Evolutionary conservation across 1,140 invertebrate species (phyloP), one percentile per base, ranked within the genome.

Genomic region (Adelges cooleyi): DNA sequence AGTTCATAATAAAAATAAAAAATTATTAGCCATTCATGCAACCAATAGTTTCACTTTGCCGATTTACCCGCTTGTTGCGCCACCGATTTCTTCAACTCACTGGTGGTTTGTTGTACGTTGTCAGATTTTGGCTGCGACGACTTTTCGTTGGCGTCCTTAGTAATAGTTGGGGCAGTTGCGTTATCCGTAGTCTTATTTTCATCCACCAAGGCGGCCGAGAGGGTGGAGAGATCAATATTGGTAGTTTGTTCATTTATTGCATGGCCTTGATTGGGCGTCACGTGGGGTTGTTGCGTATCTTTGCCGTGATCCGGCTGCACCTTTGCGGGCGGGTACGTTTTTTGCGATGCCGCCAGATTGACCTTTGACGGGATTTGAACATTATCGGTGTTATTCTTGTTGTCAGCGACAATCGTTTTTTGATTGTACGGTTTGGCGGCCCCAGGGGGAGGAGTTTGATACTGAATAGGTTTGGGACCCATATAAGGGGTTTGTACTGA

Each of bases 141-240:
- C 2, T 27, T 59, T 17, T 59, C 54, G 8, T 59, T 23, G 11
- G n/a, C 0, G 15, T 29, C 40, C 44, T 27, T 59, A 13, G n/a
- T n/a, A n/a, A n/a, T n/a, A n/a, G 22, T 27, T 2, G n/a, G 6
- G 25, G n/a, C 42, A 59, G 3, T 17, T 27, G 54, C 42, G 10
- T 46, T 29, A 22, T 62, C 42, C n/a, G 42, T 42, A 46, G 25
- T 62, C 11, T 5, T 6, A 33, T 33, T 46, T 33, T 20, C 10
- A 33, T 59, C 53, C 2, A 25, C 38, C 22, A 62, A 20, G 8
- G 20, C 56, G 9, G 42, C 11, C 11, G 42, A 62, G 46, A 62
- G 56, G 0, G 56, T 20, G 22, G 56, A 20, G 23, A 62, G 42
- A 62, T 62, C 42, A 46, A 62, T 62, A 33, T 6, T 29, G 27